phyloP scores from a whole-genome alignment of 1,140 invertebrate genomes.

The Hylyphantes graminicola region DNA sequence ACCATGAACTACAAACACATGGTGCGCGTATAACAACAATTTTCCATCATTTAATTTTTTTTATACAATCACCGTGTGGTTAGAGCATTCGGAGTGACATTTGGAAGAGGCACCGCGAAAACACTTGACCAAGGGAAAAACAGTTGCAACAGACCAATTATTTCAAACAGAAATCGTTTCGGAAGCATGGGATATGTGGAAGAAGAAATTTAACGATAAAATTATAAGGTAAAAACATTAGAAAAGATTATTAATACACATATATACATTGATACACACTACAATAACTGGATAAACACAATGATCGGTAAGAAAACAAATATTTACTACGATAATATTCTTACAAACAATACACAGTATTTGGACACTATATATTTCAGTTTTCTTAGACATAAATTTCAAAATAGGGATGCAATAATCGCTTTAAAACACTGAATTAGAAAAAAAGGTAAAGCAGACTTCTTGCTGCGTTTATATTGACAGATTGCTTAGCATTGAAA shows the following conservation, averaged over 20 bases:
- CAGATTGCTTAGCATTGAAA: neutral
- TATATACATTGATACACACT: neutral
- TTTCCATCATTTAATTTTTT: constrained; percentile 41
- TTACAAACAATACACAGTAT: constrained; percentile 11
- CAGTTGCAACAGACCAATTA: constrained; percentile 58
- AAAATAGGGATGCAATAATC: neutral
- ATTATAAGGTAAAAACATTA: neutral
- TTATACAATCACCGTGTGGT: constrained; percentile 58
- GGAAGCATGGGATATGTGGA: constrained; percentile 21
- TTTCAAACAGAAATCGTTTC: constrained; percentile 47
- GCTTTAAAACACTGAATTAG: constrained; percentile 12
- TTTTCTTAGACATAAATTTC: constrained; percentile 8
- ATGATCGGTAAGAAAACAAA: neutral
- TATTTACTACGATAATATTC: neutral
- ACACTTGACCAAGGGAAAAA: constrained; percentile 44
- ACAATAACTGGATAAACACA: neutral
- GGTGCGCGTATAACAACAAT: constrained; percentile 60
- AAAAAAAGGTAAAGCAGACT: constrained; percentile 4
- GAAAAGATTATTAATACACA: neutral
- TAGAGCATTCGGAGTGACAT: constrained; percentile 52
- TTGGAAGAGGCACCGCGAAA: constrained; percentile 52
- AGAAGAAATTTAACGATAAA: constrained; percentile 8
- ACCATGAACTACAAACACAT: constrained; percentile 61
- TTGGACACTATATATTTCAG: constrained; percentile 1
- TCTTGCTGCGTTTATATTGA: constrained; percentile 8